These are phyloP conservation scores for Coracopsis vasa DNA, from an alignment of 2,113 vertebrate species.

Conservation along the genomic window DNA sequence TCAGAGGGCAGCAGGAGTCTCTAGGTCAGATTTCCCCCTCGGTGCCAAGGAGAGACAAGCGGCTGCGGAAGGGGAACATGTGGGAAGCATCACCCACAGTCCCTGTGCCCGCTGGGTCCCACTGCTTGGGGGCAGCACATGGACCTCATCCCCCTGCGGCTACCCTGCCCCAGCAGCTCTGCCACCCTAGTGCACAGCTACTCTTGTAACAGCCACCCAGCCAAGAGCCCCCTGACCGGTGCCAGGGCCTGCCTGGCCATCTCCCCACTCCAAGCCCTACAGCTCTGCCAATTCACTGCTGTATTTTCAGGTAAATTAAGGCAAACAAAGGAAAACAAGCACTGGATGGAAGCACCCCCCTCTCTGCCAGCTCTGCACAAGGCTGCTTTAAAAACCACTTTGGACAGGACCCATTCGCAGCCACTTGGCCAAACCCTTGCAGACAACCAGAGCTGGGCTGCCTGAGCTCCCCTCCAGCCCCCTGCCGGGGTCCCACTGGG, in stretches of 20 bases:
- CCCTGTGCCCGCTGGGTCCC: background rate
- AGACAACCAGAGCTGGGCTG: fast-evolving
- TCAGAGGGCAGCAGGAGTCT: conserved; percentile 35
- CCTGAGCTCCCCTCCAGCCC: background rate
- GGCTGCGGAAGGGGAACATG: fast-evolving
- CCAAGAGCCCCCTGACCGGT: fast-evolving
- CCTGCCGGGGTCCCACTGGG: fast-evolving
- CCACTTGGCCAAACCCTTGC: fast-evolving
- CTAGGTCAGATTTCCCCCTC: conserved; percentile 55
- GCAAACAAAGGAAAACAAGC: background rate
- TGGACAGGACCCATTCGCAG: background rate
- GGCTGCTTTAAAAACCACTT: background rate
- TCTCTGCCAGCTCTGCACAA: background rate
- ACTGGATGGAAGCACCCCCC: conserved; percentile 14
- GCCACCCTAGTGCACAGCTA: background rate
- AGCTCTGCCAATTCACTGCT: background rate
- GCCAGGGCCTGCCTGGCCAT: fast-evolving
- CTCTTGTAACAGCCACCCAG: background rate
- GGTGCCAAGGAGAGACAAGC: background rate
- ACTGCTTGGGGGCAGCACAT: background rate
- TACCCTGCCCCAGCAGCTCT: background rate
- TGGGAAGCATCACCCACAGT: background rate
- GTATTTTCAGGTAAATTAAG: background rate
- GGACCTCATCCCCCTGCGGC: background rate
- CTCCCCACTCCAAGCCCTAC: background rate